Evolutionary conservation across 37 sponge, comb jelly and placozoan genomes (phyloP), one percentile per base, ranked within the genome.

Genomic region (Amphimedon queenslandica): DNA sequence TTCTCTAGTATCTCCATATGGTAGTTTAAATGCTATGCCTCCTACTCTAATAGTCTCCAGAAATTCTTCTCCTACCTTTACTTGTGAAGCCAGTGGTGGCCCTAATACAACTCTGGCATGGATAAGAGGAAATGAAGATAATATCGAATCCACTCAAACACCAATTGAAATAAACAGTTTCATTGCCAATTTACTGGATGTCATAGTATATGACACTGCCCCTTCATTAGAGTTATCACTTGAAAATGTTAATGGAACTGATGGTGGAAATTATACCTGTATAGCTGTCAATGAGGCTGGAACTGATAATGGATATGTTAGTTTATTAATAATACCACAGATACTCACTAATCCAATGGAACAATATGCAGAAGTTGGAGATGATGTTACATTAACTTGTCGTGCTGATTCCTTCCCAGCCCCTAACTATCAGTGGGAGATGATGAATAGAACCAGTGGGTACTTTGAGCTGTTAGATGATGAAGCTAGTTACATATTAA

Each of bases 231-330:
- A 32, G 6, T 23, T 67, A 67, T 31, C 68, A 20, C 18, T 67
- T 67, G 41, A 35, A 6, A 33, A 39, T 8, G 36, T 63, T 8
- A 75, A 42, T 79, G 80, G 39, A 5, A 33, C 88, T 28, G 71
- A 66, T 69, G 86, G 88, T n/a, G 92, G 92, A 20, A 58, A 18
- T 5, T 87, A 91, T 61, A 75, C 33, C 1, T 91, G 92, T 64
- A 43, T 40, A 11, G 92, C 77, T 13, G 67, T 40, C 38, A 91
- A 91, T 74, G 76, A 37, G 29, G 92, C 82, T 63, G 88, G 92
- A 11, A 11, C 24, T 37, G 61, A n/a, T 34, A 76, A 29, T 29
- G 57, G 60, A 27, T 69, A 65, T 18, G 35, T 58, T 31, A 39
- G 35, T 10, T 6, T 86, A 34, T 70, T 55, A 63, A 64, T 78